Evolutionary conservation across 2,888 invertebrate genomes (phyloP).

Genomic region (Acleris laterana): DNA sequence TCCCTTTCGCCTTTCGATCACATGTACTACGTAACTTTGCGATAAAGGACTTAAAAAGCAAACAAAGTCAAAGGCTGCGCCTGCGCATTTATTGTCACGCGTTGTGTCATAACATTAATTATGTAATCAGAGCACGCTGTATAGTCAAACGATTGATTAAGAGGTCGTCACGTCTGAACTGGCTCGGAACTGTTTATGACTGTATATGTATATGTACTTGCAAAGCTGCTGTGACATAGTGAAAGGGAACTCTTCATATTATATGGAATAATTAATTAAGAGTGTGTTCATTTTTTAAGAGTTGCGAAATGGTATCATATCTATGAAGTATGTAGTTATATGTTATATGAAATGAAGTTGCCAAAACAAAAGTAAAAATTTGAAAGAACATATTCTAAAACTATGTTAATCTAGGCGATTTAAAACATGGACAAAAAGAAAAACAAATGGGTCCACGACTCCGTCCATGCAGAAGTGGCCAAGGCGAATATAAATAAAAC

Average conservation of each 20-base stretch:
- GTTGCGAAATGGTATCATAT: neutral
- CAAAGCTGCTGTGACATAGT: conserved; percentile 21
- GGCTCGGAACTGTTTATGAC: conserved; percentile 9
- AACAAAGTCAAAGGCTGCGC: neutral
- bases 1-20: no score
- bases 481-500: no score
- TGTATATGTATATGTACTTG: conserved; percentile 45
- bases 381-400: no score
- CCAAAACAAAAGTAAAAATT: no score
- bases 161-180: conserved; percentile 43
- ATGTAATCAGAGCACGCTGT: conserved; percentile 21
- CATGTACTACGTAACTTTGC: no score
- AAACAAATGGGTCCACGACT: no score
- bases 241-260: conserved; percentile 19
- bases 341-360: no score
- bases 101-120: neutral
- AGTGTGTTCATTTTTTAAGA: neutral
- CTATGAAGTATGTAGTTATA: no score
- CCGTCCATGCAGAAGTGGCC: no score
- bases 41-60: neutral
- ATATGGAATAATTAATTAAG: conserved; percentile 2
- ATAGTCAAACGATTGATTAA: conserved; percentile 40
- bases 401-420: no score
- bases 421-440: no score
- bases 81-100: neutral